These are phyloP conservation scores for Enoplolaimus lenunculus DNA, from an alignment of 2,888 invertebrate species.

Conservation along the genomic window DNA sequence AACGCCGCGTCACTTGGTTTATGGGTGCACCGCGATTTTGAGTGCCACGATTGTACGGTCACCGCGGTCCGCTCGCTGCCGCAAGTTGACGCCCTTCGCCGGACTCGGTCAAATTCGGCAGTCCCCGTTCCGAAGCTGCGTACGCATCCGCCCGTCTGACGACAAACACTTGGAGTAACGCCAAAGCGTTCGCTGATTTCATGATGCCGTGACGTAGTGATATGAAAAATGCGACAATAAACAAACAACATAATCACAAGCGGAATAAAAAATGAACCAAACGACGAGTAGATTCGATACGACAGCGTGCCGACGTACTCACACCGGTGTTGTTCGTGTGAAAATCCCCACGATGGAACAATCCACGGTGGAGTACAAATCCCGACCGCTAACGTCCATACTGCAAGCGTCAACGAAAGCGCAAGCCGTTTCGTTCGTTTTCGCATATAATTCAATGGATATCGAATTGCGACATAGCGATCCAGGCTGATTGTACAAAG, in stretches of 20 bases:
- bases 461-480: constrained; percentile 42
- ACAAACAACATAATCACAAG: constrained; percentile 43
- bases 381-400: constrained; percentile 38
- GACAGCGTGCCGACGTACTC: constrained; percentile 28
- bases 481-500: constrained; percentile 40
- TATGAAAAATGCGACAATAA: constrained; percentile 41
- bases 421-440: constrained; percentile 31
- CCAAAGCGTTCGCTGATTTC: too few relatives aligned
- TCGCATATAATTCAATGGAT: constrained; percentile 38
- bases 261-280: constrained; percentile 45
- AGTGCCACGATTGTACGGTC: too few relatives aligned
- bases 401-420: constrained; percentile 36
- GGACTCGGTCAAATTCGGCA: too few relatives aligned
- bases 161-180: too few relatives aligned
- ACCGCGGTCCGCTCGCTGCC: too few relatives aligned
- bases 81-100: too few relatives aligned
- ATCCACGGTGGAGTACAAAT: constrained; percentile 42
- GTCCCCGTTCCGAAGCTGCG: too few relatives aligned
- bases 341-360: constrained; percentile 34
- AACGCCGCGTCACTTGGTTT: too few relatives aligned
- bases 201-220: constrained; percentile 31
- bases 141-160: too few relatives aligned
- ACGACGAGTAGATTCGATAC: constrained; percentile 42
- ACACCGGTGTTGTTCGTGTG: background rate
- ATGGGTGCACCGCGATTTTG: too few relatives aligned